A percentile compares a stretch with the other conserved stretches of the same genome.
phyloP scores from a whole-genome alignment of 2,113 vertebrate genomes.

The Oophaga pumilio region DNA sequence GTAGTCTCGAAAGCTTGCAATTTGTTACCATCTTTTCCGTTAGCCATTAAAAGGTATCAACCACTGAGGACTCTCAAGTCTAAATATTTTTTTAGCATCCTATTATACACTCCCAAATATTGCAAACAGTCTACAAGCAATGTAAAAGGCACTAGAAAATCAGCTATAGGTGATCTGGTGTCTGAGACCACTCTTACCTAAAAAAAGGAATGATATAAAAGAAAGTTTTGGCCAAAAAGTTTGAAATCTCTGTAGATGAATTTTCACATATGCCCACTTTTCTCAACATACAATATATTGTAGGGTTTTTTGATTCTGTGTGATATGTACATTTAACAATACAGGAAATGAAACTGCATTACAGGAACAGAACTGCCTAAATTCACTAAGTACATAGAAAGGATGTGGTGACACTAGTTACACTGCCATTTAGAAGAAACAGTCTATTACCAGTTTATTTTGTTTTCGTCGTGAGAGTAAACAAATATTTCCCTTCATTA shows the following conservation, averaged over 20 bases:
- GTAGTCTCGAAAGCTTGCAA: no score
- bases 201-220: not conserved
- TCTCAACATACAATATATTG: not conserved
- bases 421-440: not conserved
- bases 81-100: no score
- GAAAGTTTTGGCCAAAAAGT: not conserved
- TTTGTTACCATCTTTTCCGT: no score
- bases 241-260: not conserved
- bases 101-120: not conserved
- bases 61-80: no score
- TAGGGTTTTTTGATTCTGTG: not conserved
- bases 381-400: not conserved
- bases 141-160: not conserved
- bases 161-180: not conserved
- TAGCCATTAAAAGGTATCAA: no score
- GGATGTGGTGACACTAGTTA: not conserved
- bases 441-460: not conserved
- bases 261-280: not conserved
- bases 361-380: not conserved
- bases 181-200: not conserved
- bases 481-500: not conserved
- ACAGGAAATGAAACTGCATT: not conserved
- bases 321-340: not conserved
- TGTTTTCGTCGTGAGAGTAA: not conserved
- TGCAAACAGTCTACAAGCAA: not conserved